These are phyloP conservation scores for Invenusta paracnida DNA, from an alignment of 2,888 invertebrate species.

Conservation along the genomic window DNA sequence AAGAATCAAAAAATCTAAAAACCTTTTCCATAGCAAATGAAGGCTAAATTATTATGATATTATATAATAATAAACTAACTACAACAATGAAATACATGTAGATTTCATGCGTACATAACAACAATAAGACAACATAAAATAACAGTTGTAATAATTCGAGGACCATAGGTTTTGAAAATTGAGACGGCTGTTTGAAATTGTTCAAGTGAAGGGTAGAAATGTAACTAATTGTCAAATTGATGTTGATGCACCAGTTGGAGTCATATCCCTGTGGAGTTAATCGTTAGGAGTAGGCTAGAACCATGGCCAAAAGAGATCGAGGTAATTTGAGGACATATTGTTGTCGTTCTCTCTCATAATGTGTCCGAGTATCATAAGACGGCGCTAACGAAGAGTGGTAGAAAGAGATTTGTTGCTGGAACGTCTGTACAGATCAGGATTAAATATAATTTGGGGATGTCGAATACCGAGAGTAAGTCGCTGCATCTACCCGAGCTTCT, in stretches of 20 bases:
- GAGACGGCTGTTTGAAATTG: background rate
- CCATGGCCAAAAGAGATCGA: background rate
- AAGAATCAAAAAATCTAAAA: too few species aligned
- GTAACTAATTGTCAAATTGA: background rate
- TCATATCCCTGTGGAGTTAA: background rate
- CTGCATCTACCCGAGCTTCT: background rate
- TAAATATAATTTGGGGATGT: background rate
- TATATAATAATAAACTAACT: too few species aligned
- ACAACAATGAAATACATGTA: too few species aligned
- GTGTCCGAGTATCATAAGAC: background rate
- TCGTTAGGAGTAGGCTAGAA: background rate
- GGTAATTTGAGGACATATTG: background rate
- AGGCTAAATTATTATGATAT: too few species aligned
- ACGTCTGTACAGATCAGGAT: background rate
- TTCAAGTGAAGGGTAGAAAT: background rate
- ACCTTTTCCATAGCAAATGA: too few species aligned
- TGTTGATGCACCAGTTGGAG: background rate
- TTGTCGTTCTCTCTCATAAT: background rate
- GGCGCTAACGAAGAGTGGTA: background rate
- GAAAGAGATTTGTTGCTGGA: background rate
- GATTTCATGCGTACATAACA: background rate
- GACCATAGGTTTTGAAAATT: background rate
- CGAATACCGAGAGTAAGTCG: background rate
- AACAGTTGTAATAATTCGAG: background rate
- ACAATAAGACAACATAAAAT: background rate